Base-by-base conservation (phyloP, 2,113 vertebrate genomes). In the Dicerorhinus sumatrensis region DNA sequence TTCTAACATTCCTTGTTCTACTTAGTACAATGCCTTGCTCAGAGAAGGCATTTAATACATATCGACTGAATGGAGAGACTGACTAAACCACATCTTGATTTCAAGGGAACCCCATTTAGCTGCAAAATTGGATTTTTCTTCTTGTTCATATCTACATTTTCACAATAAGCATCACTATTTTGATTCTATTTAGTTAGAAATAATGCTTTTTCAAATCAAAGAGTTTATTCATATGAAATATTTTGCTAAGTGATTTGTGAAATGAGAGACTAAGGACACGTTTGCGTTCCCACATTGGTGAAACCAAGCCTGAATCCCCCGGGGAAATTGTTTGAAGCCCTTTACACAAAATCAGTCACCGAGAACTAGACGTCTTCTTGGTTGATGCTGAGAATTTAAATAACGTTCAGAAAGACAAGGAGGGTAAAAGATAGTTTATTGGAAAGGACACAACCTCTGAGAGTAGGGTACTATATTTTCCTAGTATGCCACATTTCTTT, bases 131-230 rank as follows among this genome's bases (percentile, higher is more conserved):
- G 62, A 77, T 58, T 60, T 89, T 92, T 79, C n/a, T 10, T 79
- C 7, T 70, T 86, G 17, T 76, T 88, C 46, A 31, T 58, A 23
- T 51, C 70, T 75, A 42, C 4, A 75, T 79, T 89, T 86, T 6
- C n/a, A 83, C 29, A 51, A 70, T 76, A 58, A 84, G 25, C 42
- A 60, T 17, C 62, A 23, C 16, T 62, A n/a, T 69, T 95, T 95
- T 95, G 10, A 89, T 92, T 85, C 23, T 79, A 42, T 75, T 82
- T 93, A 48, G 58, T 67, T 89, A 83, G 25, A 96, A 89, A 84
- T 36, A 36, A 42, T 33, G 5, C 7, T 31, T 89, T 91, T 96
- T 70, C 77, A 91, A 89, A 73, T 86, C 48, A 58, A 70, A 65
- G 72, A 42, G 33, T 82, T 76, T 91, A 70, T 67, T 86, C 23